These are phyloP conservation scores for Cottus gobio DNA, from an alignment of 2,113 vertebrate genomes.

Conservation along the genomic window DNA sequence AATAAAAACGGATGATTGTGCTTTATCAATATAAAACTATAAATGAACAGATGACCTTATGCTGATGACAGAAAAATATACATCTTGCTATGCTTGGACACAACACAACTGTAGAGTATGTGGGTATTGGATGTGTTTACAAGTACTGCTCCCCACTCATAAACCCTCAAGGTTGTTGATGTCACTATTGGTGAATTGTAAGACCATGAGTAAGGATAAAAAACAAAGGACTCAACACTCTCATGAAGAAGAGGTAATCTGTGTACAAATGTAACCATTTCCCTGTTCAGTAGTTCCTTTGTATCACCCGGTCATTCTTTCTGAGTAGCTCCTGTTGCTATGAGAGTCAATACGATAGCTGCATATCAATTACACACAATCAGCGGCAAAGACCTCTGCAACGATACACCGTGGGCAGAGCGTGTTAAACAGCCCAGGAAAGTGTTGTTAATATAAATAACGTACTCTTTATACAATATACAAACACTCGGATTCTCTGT, in stretches of 20 bases:
- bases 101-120: neutral
- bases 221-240: neutral
- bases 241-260: neutral
- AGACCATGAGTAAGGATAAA: neutral
- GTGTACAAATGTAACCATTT: neutral
- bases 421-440: neutral
- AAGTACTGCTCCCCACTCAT: neutral
- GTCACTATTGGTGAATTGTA: neutral
- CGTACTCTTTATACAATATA: neutral
- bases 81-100: neutral
- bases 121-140: neutral
- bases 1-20: neutral
- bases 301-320: constrained; percentile 30
- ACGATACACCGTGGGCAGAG: neutral
- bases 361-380: constrained; percentile 64
- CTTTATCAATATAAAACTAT: neutral
- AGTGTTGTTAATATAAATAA: neutral
- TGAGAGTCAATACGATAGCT: constrained; percentile 29
- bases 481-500: neutral
- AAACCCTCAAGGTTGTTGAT: neutral
- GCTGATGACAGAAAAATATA: neutral
- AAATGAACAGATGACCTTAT: neutral
- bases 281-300: constrained; percentile 3
- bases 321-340: constrained; percentile 60
- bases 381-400: neutral